phyloP scores from a whole-genome alignment of 2,888 invertebrate genomes.

The Apamea crenata region DNA sequence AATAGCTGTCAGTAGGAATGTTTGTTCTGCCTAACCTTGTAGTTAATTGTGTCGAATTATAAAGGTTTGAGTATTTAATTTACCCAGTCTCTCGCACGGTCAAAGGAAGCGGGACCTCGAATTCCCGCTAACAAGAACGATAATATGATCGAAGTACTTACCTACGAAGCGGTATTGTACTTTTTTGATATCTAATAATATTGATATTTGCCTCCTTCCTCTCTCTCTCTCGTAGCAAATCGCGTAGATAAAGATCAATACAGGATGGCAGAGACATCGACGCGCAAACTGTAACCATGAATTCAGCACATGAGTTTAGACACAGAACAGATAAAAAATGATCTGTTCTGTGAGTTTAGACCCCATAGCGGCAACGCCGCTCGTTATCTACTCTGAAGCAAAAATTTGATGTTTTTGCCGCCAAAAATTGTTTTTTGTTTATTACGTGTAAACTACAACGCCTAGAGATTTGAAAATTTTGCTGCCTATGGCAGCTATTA shows the following conservation, averaged over 20 bases:
- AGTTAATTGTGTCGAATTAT: slow-evolving; percentile 24
- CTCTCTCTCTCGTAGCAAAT: background rate
- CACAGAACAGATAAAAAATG: too few relatives aligned
- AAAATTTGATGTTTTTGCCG: too few relatives aligned
- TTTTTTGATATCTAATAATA: background rate
- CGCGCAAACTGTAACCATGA: too few relatives aligned
- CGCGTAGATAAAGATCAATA: background rate
- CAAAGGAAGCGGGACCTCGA: slow-evolving; percentile 25
- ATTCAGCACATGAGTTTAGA: too few relatives aligned
- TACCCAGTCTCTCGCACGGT: slow-evolving; percentile 13
- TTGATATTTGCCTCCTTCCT: background rate
- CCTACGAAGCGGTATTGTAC: background rate
- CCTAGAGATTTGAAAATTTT: too few relatives aligned
- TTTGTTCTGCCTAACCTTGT: slow-evolving; percentile 49
- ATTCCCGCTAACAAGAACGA: background rate
- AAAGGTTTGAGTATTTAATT: slow-evolving; percentile 21
- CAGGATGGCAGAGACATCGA: too few relatives aligned
- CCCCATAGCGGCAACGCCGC: too few relatives aligned
- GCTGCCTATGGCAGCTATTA: too few relatives aligned
- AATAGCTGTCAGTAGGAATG: slow-evolving; percentile 12
- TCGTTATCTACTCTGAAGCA: too few relatives aligned
- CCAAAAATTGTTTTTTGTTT: too few relatives aligned
- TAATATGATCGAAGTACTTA: slow-evolving; percentile 2
- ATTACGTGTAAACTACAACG: too few relatives aligned
- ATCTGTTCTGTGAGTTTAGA: too few relatives aligned